Evolutionary conservation across 2,797 vertebrate species (phyloP).

Genomic region (Pangasius mekongensis): DNA sequence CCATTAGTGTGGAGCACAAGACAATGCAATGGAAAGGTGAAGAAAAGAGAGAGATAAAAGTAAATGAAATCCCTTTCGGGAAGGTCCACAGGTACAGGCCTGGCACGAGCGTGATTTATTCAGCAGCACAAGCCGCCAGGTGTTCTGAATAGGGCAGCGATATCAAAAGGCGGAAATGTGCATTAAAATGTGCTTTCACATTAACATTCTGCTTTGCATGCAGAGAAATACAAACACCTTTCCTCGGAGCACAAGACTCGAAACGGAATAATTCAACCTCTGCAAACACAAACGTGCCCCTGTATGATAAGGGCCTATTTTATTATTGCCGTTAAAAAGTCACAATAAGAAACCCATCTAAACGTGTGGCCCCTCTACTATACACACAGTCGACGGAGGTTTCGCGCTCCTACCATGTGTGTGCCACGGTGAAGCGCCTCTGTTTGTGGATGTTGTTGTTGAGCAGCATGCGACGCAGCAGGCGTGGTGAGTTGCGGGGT

Average conservation of each 20-base stretch:
- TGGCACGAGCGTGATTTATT: conserved; percentile 50
- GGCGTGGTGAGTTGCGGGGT: conserved; percentile 93
- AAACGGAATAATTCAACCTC: background rate
- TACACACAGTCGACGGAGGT: background rate
- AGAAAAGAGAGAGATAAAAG: conserved; percentile 6
- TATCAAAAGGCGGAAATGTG: conserved; percentile 48
- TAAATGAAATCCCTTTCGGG: conserved; percentile 30
- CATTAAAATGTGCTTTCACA: conserved; percentile 40
- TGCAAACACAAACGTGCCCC: background rate
- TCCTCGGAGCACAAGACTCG: background rate
- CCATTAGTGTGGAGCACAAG: background rate
- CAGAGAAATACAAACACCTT: background rate
- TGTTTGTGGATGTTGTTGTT: conserved; percentile 95
- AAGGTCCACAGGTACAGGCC: conserved; percentile 23
- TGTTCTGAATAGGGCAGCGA: conserved; percentile 45
- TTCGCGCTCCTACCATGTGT: conserved; percentile 83
- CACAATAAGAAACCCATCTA: background rate
- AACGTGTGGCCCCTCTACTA: background rate
- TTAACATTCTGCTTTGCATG: conserved; percentile 16
- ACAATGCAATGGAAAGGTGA: conserved; percentile 36
- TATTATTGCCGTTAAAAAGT: background rate
- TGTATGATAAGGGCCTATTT: background rate
- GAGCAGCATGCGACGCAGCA: conserved; percentile 93
- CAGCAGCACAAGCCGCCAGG: conserved; percentile 47
- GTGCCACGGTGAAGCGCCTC: conserved; percentile 95